phyloP scores from a whole-genome alignment of 2,888 invertebrate species.

The Octonoba sinensis region DNA sequence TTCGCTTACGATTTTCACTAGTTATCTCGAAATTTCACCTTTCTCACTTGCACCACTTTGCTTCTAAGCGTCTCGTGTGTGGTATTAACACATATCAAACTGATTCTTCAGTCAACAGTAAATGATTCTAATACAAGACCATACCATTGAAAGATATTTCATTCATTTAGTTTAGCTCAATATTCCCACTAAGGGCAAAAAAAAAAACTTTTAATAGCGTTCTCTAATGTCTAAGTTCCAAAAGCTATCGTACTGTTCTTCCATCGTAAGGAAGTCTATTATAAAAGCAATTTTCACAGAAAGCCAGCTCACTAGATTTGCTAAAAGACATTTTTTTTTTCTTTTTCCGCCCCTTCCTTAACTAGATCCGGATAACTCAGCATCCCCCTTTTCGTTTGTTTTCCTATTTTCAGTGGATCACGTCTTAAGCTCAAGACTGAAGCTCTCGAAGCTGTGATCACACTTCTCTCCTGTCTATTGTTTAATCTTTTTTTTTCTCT shows the following conservation, averaged over 20 bases:
- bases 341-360: conserved; percentile 14
- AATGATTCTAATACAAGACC: too few relatives aligned
- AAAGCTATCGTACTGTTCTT: conserved; percentile 42
- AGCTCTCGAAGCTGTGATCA: conserved; percentile 25
- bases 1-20: too few relatives aligned
- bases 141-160: too few relatives aligned
- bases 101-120: too few relatives aligned
- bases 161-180: conserved; percentile 11
- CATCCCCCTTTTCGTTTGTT: conserved; percentile 16
- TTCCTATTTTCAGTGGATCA: conserved; percentile 36
- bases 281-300: conserved; percentile 58
- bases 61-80: too few relatives aligned
- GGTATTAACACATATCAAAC: too few relatives aligned
- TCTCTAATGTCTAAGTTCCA: conserved; percentile 17
- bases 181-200: conserved; percentile 12
- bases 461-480: conserved; percentile 40
- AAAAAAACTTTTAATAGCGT: conserved; percentile 49
- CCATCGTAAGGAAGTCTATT: conserved; percentile 47
- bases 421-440: conserved; percentile 38
- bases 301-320: conserved; percentile 25
- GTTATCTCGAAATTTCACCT: too few relatives aligned
- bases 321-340: conserved; percentile 27
- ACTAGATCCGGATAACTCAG: conserved; percentile 45
- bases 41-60: too few relatives aligned
- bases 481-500: conserved; percentile 40